Base-by-base conservation (phyloP, 2,888 invertebrate genomes). In the Palloptera scutellata region DNA sequence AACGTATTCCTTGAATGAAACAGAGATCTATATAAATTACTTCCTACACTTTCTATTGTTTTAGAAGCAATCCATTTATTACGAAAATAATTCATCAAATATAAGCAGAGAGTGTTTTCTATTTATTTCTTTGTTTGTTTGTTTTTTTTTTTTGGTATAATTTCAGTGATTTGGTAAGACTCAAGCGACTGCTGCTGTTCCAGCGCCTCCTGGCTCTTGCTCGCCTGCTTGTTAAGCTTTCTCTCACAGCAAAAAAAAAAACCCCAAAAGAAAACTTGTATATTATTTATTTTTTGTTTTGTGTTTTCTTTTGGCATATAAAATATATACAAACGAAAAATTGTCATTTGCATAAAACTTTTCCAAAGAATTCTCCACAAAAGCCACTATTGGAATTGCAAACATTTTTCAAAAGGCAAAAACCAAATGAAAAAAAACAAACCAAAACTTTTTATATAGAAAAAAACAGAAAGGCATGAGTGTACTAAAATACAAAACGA, bases 291-390 rank as follows among this genome's bases (percentile, higher is more conserved):
- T 30, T 30, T 30, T 6, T 30, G 30, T n/a, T n/a, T n/a, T 15
- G 9, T 12, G 9, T 53, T 17, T 53, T 53, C 9, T 53, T 17
- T 53, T 9, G 9, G 53, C 15, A 6, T 30, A 30, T 30, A 30
- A 2, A 30, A 30, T 4, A 30, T 30, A 30, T 30, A 30, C 30
- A 30, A 58, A 58, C 51, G 52, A 62, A 66, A 54, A 66, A 62
- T 66, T 66, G 66, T 62, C 66, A 66, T 66, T 66, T 62, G 66
- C 66, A 66, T 66, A 57, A 30, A 61, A 66, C 66, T 66, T 66
- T 54, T 54, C 41, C 57, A 66, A 66, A 61, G 64, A 64, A 64
- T 64, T 58, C 64, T 58, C 58, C 59, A 52, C 64, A 64, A 64
- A 64, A 59, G 59, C 64, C 58, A 30, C 30, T 30, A 52, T 13